Base-by-base conservation (phyloP, 2,113 vertebrate genomes). In the Malurus elegans region DNA sequence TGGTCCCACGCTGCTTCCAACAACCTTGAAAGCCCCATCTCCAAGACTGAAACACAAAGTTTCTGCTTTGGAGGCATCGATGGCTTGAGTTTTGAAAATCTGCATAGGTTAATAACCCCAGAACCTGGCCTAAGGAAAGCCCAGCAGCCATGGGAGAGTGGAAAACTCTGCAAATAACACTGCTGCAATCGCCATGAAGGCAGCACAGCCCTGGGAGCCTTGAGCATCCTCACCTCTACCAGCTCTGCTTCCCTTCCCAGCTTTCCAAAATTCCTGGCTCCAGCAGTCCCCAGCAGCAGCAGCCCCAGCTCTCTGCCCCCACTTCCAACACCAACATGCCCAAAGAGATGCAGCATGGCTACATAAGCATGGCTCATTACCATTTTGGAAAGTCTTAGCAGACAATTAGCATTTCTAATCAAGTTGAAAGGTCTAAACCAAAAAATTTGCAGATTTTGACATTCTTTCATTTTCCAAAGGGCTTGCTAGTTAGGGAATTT, bases 201-300 rank as follows among this genome's bases (percentile, higher is more conserved):
- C 5, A 9, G 53, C 42, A 66, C 38, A 53, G 44, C n/a, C 38
- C 20, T 20, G 20, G 13, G 13, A 57, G 67, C 12, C 31, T 18
- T 2, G 1, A 10, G 26, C 61, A 36, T n/a, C 36, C 61, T 25
- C 50, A 45, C 38, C 3, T 1, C 9, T 32, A 38, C 2, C 0
- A 0, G 26, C 38, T 5, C 28, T 47, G 10, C 36, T 70, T 23
- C 75, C 32, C 23, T 28, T n/a, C 38, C 42, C 4, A 0, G 29
- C 12, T 65, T 54, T 45, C 20, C 19, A 48, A 23, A 48, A 15
- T 24, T 60, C 19, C 36, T 29, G 79, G n/a, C 42, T 71, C 29
- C 1, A 0, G 14, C 26, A 36, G 61, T 10, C 18, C 31, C 45
- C n/a, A 69, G 36, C 45, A 70, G 14, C 23, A 16, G 10, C 50